phyloP scores from a whole-genome alignment of 2,888 invertebrate species.

The Pyrgus malvae region DNA sequence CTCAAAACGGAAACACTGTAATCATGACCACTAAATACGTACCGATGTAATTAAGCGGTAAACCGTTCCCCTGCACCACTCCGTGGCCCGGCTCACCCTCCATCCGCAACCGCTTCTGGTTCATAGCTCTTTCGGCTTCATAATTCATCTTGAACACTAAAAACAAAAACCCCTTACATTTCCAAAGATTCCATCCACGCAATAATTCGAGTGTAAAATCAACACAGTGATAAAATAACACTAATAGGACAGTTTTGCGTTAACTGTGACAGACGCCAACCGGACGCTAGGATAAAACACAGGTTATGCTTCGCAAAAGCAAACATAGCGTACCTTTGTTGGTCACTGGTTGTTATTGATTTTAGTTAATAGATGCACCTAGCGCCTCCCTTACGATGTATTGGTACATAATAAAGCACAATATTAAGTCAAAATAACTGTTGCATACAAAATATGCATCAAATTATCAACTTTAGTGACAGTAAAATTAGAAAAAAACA shows the following conservation, averaged over 20 bases:
- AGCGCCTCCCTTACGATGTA: slow-evolving; percentile 63
- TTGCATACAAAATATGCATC: slow-evolving; percentile 79
- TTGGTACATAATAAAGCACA: slow-evolving; percentile 75
- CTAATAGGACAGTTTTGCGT: slow-evolving; percentile 58
- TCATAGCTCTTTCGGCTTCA: slow-evolving; percentile 79
- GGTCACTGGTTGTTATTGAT: slow-evolving; percentile 80
- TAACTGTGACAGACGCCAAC: slow-evolving; percentile 79
- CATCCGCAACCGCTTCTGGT: slow-evolving; percentile 79
- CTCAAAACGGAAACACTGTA: slow-evolving; percentile 31
- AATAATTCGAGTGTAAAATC: slow-evolving; percentile 34
- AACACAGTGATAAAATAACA: slow-evolving; percentile 43
- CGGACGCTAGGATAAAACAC: slow-evolving; percentile 80
- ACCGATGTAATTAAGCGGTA: slow-evolving; percentile 79
- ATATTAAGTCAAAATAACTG: slow-evolving; percentile 72
- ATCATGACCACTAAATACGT: slow-evolving; percentile 36
- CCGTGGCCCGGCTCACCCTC: slow-evolving; percentile 78
- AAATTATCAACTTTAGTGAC: slow-evolving; percentile 77
- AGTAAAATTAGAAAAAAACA: slow-evolving; percentile 81
- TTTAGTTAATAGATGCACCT: slow-evolving; percentile 77
- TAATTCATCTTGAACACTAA: slow-evolving; percentile 80
- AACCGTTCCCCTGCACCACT: slow-evolving; percentile 77
- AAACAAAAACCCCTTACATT: slow-evolving; percentile 59
- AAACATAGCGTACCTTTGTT: slow-evolving; percentile 83
- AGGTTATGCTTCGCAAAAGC: slow-evolving; percentile 77
- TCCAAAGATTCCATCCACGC: slow-evolving; percentile 42